These are phyloP conservation scores for Tragelaphus strepsiceros DNA, from an alignment of 2,113 vertebrate genomes.

Conservation along the genomic window DNA sequence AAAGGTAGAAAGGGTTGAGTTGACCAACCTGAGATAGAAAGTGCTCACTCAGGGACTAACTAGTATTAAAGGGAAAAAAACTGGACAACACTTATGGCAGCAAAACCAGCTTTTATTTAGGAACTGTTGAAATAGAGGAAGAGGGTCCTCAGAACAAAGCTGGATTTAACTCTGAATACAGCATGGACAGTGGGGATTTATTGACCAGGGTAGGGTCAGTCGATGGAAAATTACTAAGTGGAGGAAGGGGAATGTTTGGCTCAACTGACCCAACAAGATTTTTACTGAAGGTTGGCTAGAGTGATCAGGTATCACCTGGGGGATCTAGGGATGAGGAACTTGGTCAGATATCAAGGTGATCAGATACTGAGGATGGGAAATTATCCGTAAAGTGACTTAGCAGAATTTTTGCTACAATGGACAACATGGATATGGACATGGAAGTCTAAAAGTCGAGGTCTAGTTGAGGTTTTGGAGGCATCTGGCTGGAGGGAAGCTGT, in stretches of 20 bases:
- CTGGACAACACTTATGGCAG: neutral
- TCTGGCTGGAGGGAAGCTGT: neutral
- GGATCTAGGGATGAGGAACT: neutral
- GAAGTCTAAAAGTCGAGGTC: neutral
- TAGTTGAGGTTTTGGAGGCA: neutral
- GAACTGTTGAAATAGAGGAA: neutral
- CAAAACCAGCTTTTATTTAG: neutral
- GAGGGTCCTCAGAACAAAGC: neutral
- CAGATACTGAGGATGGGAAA: neutral
- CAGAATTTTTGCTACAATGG: neutral
- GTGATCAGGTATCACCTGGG: neutral
- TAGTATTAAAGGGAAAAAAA: neutral
- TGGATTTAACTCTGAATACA: neutral
- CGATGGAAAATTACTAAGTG: neutral
- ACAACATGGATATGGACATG: neutral
- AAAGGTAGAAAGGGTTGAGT: neutral
- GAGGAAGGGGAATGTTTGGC: rapidly evolving
- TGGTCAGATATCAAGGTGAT: neutral
- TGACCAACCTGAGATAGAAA: neutral
- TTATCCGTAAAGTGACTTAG: neutral
- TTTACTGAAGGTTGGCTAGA: neutral
- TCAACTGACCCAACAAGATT: neutral
- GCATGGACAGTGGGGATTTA: neutral
- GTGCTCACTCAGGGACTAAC: neutral
- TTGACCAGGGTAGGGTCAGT: neutral